These are phyloP conservation scores for Parnassius smintheus DNA, from an alignment of 2,888 invertebrate species.

Conservation along the genomic window DNA sequence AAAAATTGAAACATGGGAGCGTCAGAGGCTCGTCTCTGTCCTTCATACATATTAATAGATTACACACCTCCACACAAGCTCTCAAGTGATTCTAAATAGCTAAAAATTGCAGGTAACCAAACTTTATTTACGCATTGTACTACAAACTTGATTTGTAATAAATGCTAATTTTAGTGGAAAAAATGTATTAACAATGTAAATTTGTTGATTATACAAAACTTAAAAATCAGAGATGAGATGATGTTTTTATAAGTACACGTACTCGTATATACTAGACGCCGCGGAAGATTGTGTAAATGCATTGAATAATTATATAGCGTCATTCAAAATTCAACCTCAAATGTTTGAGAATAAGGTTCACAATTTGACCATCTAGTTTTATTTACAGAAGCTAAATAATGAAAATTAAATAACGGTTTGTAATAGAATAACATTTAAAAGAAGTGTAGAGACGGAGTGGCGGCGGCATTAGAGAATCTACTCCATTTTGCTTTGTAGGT, in stretches of 20 bases:
- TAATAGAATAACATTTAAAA: no score
- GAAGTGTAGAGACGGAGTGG: no score
- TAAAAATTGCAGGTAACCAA: neutral
- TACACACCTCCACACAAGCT: constrained; percentile 2
- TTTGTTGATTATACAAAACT: constrained; percentile 4
- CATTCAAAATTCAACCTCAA: neutral
- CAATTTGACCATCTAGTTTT: no score
- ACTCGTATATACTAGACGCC: constrained; percentile 7
- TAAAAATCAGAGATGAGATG: constrained; percentile 9
- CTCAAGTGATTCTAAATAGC: neutral
- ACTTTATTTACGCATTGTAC: neutral
- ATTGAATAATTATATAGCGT: neutral
- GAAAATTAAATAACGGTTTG: no score
- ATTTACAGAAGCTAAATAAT: no score
- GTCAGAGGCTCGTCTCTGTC: constrained; percentile 9
- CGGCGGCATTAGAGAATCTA: no score
- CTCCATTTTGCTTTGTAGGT: no score
- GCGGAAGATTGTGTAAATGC: neutral
- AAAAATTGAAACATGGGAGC: neutral
- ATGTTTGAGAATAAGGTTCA: no score
- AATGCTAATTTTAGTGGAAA: constrained; percentile 7
- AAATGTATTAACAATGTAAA: constrained; percentile 15
- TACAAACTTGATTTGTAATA: constrained; percentile 11
- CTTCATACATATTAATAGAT: constrained; percentile 5
- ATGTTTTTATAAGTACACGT: neutral